Base-by-base conservation (phyloP, 2,113 vertebrate genomes). In the Anas platyrhynchos region DNA sequence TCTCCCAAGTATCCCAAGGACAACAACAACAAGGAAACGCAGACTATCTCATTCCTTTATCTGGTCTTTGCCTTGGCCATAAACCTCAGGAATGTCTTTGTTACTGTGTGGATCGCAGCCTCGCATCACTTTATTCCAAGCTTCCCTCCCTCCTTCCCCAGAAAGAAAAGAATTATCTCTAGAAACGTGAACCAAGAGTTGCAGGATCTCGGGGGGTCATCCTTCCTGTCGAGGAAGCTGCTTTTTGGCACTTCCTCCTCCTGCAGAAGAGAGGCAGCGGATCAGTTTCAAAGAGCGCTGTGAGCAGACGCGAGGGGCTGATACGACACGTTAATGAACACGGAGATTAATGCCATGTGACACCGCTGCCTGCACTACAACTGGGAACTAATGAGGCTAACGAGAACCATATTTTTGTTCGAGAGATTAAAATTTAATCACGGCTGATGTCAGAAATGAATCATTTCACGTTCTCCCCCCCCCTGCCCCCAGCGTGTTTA, bases 141-240 rank as follows among this genome's bases (percentile, higher is more conserved):
- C 88, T 82, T n/a, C 75, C 86, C 76, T 85, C 82, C 72, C 86
- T 36, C 3, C 13, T 59, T 86, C 63, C 80, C 66, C 65, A 71
- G 89, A 94, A 93, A 93, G 94, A 89, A 59, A 78, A 94, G 94
- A 96, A 96, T 89, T 86, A 93, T 97, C 95, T 92, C 88, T 81
- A 46, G 96, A 95, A 97, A 88, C n/a, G 71, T 72, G 79, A 93
- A 79, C 90, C 78, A 17, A 27, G 85, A 75, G 34, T 32, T 85
- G 62, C 44, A 83, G 84, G 48, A 89, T 93, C 98, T 97, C 94
- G 41, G 89, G 97, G 97, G 95, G 95, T 96, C 97, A 97, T 98
- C 96, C 97, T 98, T 98, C 97, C 97, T 97, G 97, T 71, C 15
- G 81, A 96, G 97, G 98, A 96, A 97, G 97, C 96, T 44, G 86